Evolutionary conservation across 2,113 vertebrate genomes (phyloP).

Genomic region (Emberiza fucata): DNA sequence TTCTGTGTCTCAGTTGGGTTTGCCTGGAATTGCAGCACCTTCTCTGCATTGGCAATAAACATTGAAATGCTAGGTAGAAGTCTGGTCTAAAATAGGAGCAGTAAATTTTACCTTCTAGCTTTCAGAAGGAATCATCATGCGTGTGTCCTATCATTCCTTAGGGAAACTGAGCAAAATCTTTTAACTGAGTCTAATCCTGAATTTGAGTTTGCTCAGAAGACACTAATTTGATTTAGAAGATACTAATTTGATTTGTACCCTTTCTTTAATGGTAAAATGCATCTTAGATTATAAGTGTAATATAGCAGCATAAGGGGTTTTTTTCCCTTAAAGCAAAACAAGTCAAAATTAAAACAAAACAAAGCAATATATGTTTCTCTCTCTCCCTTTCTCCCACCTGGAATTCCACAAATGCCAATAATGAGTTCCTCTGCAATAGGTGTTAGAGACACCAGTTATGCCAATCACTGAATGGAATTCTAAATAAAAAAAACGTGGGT

Average conservation of each 20-base stretch:
- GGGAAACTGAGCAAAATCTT: neutral
- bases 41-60: neutral
- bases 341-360: neutral
- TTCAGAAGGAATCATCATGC: neutral
- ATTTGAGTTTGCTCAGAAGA: neutral
- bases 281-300: neutral
- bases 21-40: neutral
- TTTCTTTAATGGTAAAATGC: neutral
- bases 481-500: accelerated
- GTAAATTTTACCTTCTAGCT: neutral
- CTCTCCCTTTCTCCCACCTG: accelerated
- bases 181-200: neutral
- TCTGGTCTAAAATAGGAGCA: neutral
- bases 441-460: neutral
- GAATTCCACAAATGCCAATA: neutral
- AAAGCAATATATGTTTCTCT: accelerated
- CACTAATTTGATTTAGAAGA: neutral
- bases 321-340: neutral
- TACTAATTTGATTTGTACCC: neutral
- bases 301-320: neutral
- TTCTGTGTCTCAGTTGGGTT: neutral
- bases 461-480: neutral
- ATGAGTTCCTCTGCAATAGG: neutral
- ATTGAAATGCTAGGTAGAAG: neutral
- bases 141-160: neutral